Evolutionary conservation across 1,140 invertebrate species (phyloP).

Genomic region (Trichogramma pretiosum): DNA sequence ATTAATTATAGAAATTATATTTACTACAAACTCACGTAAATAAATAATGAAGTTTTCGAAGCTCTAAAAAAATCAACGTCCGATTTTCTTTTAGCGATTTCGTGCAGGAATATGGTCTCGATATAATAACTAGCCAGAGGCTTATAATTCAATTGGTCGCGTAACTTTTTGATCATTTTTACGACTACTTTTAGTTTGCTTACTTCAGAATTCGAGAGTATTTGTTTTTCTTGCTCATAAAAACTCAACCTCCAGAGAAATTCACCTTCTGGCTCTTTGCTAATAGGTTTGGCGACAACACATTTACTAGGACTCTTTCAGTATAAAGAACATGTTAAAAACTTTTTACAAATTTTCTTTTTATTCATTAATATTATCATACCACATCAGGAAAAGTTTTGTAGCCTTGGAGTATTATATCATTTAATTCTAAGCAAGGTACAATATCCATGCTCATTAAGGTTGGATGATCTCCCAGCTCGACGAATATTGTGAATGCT

Average conservation of each 20-base stretch:
- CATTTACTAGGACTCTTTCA: not conserved
- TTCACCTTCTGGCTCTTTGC: not conserved
- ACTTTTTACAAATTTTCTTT: not conserved
- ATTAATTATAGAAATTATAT: not conserved
- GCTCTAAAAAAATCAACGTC: constrained; percentile 6
- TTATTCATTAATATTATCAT: not conserved
- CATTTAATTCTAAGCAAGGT: constrained; percentile 38
- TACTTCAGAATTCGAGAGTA: not conserved
- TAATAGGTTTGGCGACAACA: constrained; percentile 1
- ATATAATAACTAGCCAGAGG: constrained; percentile 30
- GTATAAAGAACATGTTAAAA: not conserved
- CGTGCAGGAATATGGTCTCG: constrained; percentile 26
- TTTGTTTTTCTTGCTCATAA: constrained; percentile 8
- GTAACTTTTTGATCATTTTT: constrained; percentile 21
- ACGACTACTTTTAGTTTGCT: constrained; percentile 4
- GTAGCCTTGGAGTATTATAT: constrained; percentile 2
- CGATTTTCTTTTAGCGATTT: constrained; percentile 3
- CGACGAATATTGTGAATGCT: constrained; percentile 40
- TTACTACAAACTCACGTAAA: constrained; percentile 12
- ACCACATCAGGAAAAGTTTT: not conserved
- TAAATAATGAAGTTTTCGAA: constrained; percentile 5
- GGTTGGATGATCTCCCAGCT: not conserved
- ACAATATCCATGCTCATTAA: constrained; percentile 43
- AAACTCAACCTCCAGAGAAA: not conserved
- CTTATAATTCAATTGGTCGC: constrained; percentile 21